phyloP scores from a whole-genome alignment of 2,888 invertebrate species.

The Clivina fossor region DNA sequence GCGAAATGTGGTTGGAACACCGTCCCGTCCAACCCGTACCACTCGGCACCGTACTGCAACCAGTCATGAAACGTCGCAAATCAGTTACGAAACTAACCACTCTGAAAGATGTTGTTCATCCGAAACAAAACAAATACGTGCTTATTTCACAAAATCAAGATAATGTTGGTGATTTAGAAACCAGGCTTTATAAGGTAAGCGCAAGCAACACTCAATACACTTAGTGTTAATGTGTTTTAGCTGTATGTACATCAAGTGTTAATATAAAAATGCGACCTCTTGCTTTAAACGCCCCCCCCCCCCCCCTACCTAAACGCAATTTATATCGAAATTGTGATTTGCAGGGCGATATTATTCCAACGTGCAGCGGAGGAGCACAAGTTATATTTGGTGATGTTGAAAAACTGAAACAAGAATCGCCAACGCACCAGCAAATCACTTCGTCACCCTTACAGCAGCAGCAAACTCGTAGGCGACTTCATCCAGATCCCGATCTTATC shows the following conservation, averaged over 20 bases:
- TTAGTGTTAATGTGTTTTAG: too few species aligned
- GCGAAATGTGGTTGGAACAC: constrained; percentile 85
- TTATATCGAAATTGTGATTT: too few species aligned
- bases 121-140: constrained; percentile 79
- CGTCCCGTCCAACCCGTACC: constrained; percentile 78
- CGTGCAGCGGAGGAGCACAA: constrained; percentile 92
- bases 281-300: background rate
- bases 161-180: constrained; percentile 89
- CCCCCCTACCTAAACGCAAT: too few species aligned
- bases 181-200: constrained; percentile 54
- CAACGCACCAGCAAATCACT: constrained; percentile 55
- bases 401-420: constrained; percentile 79
- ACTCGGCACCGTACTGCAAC: constrained; percentile 87
- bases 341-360: constrained; percentile 80
- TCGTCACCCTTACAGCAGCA: too few species aligned
- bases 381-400: constrained; percentile 96
- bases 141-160: constrained; percentile 91
- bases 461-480: too few species aligned
- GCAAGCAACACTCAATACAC: too few species aligned
- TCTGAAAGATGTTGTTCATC: constrained; percentile 72
- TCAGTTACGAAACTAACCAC: constrained; percentile 81
- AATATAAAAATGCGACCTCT: background rate
- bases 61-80: constrained; percentile 77
- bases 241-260: too few species aligned
- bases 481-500: too few species aligned